Evolutionary conservation across 2,888 invertebrate genomes (phyloP).

Genomic region (Horisme vitalbata): DNA sequence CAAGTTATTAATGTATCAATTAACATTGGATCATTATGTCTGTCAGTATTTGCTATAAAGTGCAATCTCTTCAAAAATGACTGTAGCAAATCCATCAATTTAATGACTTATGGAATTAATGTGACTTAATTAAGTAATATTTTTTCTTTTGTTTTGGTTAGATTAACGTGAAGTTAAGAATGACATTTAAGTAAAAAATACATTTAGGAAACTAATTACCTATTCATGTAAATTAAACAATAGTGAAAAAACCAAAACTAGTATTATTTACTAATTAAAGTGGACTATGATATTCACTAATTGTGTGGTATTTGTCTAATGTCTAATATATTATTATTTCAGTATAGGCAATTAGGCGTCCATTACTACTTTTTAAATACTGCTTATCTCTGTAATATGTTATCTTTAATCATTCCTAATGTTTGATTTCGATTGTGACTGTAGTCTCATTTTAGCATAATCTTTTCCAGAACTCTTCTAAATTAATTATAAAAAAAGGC

Average conservation of each 20-base stretch:
- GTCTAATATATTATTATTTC: too few species aligned
- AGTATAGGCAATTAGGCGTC: too few species aligned
- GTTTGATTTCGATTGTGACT: conserved; percentile 2
- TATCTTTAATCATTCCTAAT: conserved; percentile 6
- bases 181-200: conserved; percentile 14
- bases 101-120: conserved; percentile 3
- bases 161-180: conserved; percentile 15
- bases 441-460: conserved; percentile 1
- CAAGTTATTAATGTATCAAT: too few species aligned
- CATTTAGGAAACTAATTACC: conserved; percentile 1
- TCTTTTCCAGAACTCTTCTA: conserved; percentile 2
- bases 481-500: conserved; percentile 7
- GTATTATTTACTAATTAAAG: conserved; percentile 40
- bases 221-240: conserved; percentile 8
- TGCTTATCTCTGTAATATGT: not conserved
- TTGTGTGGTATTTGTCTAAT: not conserved
- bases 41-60: too few species aligned
- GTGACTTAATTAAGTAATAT: conserved; percentile 23
- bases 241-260: conserved; percentile 49
- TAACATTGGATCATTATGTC: too few species aligned
- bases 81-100: not conserved
- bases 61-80: too few species aligned
- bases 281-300: conserved; percentile 23
- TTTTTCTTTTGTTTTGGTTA: conserved; percentile 6
- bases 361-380: not conserved